Base-by-base conservation (phyloP, 92 coral and sea anemone genomes). In the Phenganax subtilis region DNA sequence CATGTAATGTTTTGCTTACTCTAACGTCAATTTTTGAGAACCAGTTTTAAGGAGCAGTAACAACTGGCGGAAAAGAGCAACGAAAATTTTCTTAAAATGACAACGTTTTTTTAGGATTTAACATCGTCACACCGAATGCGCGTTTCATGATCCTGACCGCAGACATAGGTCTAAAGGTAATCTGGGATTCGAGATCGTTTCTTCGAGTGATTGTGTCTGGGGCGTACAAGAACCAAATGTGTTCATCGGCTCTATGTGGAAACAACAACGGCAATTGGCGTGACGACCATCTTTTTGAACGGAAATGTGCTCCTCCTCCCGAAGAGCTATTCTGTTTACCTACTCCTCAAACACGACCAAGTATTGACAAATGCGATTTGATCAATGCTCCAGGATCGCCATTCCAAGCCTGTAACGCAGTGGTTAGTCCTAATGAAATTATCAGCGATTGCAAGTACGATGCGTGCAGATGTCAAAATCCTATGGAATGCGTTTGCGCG, bases 401-500 rank as follows among this genome's bases (percentile, higher is more conserved):
- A 3, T 72, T 72, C 57, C 31, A 8, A 51, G 29, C 28, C 10
- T 67, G 72, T 31, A 16, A 67, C 37, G 10, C 25, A 0, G 53
- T 10, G 2, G 72, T 67, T 31, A 16, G 37, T 27, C 72, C 72
- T 0, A 8, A 8, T 5, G 29, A 89, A 12, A 87, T 87, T 61
- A 11, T 93, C 14, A 76, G 76, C 12, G 82, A 82, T 75, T 93
- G 97, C 63, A 87, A 82, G 16, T 90, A 68, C 75, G 97, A 91
- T 73, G 97, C 91, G 25, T 93, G 97, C 75, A 91, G 96, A 5
- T 93, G 97, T 60, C 91, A 86, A 72, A 83, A 89, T 44, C 91
- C 90, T 8, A 82, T 89, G 0, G 67, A 54, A 12, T 93, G 97
- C 55, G 81, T 88, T 69, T 93, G 97, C 54, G 84, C 84, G 51